phyloP scores from a whole-genome alignment of 2,113 vertebrate species.

The Picathartes gymnocephalus region DNA sequence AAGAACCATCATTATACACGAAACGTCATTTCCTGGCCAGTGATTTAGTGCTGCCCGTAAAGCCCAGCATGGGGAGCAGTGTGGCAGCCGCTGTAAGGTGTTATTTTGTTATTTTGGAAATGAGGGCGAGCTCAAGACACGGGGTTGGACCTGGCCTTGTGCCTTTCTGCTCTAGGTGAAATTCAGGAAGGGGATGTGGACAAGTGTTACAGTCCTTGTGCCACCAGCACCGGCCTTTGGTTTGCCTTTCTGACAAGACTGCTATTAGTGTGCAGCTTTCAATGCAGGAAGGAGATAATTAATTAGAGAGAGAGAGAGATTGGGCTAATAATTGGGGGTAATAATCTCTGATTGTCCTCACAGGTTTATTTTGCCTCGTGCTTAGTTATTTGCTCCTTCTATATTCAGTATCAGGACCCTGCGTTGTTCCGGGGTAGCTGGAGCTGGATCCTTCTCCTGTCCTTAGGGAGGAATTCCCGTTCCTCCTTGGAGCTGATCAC shows the following conservation, averaged over 20 bases:
- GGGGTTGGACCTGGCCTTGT: neutral
- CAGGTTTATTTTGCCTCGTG: neutral
- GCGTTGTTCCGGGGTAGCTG: accelerated
- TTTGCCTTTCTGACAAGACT: neutral
- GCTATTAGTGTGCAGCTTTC: neutral
- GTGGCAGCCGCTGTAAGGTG: neutral
- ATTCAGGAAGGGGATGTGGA: neutral
- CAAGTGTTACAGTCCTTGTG: neutral
- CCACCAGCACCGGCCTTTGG: neutral
- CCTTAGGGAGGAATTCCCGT: neutral
- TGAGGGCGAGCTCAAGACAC: neutral
- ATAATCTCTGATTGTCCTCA: neutral
- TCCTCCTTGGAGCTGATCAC: neutral
- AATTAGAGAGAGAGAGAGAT: neutral
- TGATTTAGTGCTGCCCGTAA: neutral
- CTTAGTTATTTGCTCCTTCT: neutral
- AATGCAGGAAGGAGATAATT: neutral
- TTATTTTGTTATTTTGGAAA: neutral
- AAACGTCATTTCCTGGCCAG: slow-evolving; percentile 1
- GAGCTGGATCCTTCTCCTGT: neutral
- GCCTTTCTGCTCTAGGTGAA: slow-evolving; percentile 34
- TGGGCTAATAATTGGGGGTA: neutral
- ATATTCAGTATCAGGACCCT: neutral
- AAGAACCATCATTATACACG: neutral
- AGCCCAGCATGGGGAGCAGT: neutral